A percentile compares a stretch with the other conserved stretches of the same genome.
These are phyloP conservation scores for Ypsolopha scabrella DNA, from an alignment of 2,888 invertebrate genomes.

Conservation along the genomic window DNA sequence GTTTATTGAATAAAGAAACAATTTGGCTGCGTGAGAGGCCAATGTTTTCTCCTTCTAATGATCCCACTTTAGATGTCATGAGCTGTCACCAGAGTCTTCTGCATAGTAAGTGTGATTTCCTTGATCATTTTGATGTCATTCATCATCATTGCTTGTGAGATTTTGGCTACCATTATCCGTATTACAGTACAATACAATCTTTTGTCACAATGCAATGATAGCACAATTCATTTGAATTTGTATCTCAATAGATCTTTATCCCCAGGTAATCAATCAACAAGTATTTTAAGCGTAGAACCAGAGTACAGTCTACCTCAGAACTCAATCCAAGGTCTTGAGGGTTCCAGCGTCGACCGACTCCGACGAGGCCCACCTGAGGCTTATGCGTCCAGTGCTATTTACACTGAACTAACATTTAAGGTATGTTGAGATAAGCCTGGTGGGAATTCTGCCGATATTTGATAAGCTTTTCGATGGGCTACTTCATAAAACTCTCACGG, in stretches of 20 bases:
- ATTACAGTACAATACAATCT: too few relatives aligned
- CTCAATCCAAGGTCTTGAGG: slow-evolving; percentile 58
- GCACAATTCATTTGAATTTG: background rate
- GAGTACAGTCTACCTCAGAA: slow-evolving; percentile 63
- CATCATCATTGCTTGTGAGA: too few relatives aligned
- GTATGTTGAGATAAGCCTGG: slow-evolving; percentile 50
- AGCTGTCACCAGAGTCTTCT: slow-evolving; percentile 61
- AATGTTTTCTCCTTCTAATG: slow-evolving; percentile 48
- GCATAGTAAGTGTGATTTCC: slow-evolving; percentile 37
- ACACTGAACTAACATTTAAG: slow-evolving; percentile 68
- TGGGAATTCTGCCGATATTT: slow-evolving; percentile 29
- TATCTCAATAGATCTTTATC: slow-evolving; percentile 9
- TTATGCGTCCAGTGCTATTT: slow-evolving; percentile 63
- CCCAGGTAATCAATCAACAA: slow-evolving; percentile 56
- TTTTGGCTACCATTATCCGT: too few relatives aligned
- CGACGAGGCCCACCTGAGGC: slow-evolving; percentile 59
- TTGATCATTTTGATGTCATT: too few relatives aligned
- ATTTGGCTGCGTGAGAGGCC: slow-evolving; percentile 62
- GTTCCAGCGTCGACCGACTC: slow-evolving; percentile 53
- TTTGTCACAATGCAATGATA: too few relatives aligned
- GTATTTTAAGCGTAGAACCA: slow-evolving; percentile 55
- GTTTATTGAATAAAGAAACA: slow-evolving; percentile 64
- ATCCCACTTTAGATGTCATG: slow-evolving; percentile 43
- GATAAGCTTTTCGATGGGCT: slow-evolving; percentile 39
- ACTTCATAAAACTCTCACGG: slow-evolving; percentile 1